Conservation (phyloP, 2,888 invertebrate genomes). For the Lycia hirtaria region DNA sequence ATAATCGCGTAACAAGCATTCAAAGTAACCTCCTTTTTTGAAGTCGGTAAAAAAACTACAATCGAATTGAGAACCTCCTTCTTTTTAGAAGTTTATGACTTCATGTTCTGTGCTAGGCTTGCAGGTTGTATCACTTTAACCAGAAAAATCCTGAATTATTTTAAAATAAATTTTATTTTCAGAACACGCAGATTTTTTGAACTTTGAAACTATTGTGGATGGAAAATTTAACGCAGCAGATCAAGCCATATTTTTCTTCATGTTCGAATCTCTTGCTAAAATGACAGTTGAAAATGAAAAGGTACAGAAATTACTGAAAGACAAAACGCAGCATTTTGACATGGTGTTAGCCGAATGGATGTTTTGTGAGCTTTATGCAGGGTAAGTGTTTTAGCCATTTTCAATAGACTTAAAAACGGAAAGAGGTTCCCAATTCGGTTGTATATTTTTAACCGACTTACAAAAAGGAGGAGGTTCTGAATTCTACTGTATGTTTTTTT, state of each 20-base stretch:
- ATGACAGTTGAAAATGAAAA: constrained; percentile 35
- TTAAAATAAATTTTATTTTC: too few species aligned
- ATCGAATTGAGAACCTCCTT: too few species aligned
- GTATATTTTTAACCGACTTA: too few species aligned
- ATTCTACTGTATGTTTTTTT: too few species aligned
- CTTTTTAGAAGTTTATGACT: too few species aligned
- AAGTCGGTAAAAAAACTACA: not conserved
- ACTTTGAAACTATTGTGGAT: constrained; percentile 40
- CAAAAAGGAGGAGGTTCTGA: too few species aligned
- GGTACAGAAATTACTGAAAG: constrained; percentile 46
- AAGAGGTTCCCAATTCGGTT: too few species aligned
- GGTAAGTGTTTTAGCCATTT: constrained; percentile 39
- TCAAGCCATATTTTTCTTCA: constrained; percentile 2
- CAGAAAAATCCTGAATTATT: too few species aligned
- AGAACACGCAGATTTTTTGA: constrained; percentile 24
- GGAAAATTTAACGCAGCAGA: constrained; percentile 20
- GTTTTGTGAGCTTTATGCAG: constrained; percentile 47
- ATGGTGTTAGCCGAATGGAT: constrained; percentile 55
- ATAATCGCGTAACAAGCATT: too few species aligned
- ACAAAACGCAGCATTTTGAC: constrained; percentile 53
- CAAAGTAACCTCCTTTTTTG: not conserved
- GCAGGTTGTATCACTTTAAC: too few species aligned
- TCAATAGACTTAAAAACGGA: not conserved
- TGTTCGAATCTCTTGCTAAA: constrained; percentile 30
- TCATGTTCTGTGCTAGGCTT: too few species aligned